Percentiles rank a stretch among this genome's conserved stretches.
Evolutionary conservation across 2,113 vertebrate species (phyloP).

Genomic region (Prunella himalayana): DNA sequence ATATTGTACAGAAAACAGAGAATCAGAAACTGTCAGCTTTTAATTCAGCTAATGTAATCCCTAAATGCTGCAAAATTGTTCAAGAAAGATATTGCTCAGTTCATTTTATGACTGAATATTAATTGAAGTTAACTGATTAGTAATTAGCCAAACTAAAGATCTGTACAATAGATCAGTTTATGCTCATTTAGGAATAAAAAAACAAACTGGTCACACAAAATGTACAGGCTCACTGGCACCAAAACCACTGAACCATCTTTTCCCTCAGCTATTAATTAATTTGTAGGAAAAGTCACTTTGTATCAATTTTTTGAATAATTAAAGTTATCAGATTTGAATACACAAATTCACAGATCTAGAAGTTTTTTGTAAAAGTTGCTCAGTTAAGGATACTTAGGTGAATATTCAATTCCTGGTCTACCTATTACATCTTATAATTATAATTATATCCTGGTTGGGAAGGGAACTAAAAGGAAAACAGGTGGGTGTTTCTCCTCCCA

Average conservation of each 20-base stretch:
- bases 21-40: not conserved
- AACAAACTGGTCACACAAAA: constrained; percentile 13
- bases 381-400: not conserved
- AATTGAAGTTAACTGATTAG: not conserved
- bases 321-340: not conserved
- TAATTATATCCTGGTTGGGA: not conserved
- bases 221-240: not conserved
- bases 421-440: not conserved
- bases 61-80: not conserved
- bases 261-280: not conserved
- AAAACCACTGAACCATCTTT: not conserved
- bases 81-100: not conserved
- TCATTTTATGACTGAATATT: not conserved
- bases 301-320: not conserved
- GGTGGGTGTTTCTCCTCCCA: not conserved
- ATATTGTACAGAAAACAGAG: not conserved
- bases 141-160: not conserved
- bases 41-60: not conserved
- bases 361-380: not conserved
- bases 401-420: not conserved
- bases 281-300: not conserved
- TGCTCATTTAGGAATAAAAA: not conserved
- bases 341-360: not conserved
- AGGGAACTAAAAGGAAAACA: not conserved
- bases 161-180: not conserved